Evolutionary conservation across 2,113 vertebrate genomes (phyloP), one percentile per base, ranked within the genome.

Genomic region (Tupaia chinensis): DNA sequence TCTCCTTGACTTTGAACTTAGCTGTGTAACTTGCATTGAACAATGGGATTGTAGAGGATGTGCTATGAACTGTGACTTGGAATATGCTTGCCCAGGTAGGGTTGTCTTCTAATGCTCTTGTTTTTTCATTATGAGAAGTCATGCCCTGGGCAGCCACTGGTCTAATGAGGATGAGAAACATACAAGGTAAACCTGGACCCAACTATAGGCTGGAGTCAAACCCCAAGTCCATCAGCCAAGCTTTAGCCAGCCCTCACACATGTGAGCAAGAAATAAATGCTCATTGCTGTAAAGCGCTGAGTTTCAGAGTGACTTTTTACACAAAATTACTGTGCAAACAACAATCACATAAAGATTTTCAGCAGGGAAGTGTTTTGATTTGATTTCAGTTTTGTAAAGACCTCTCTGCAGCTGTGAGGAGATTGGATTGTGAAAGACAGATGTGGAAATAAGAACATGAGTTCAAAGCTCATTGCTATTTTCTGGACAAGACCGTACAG

Each of bases 1-100:
- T 78, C 60, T 70, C 70, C 60, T 94, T 68, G 82, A 88, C 69
- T 73, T 93, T 94, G 23, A 73, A 58, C 80, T 93, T 81, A 25
- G 29, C 56, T 53, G 44, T 8, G 29, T 65, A 4, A 44, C 61
- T 92, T 80, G 29, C 72, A 83, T 34, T 93, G 27, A 96, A 29
- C 23, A 87, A 27, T 58, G n/a, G 58, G 17, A 32, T 70, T 17
- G 23, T 73, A 23, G 12, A 58, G 9, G 16, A 54, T 65, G 19
- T 88, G 23, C 29, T 95, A 58, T 63, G 27, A 91, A 29, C 54
- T 16, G 20, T 88, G 61, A 1, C 60, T 80, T n/a, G 5, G 70
- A 87, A 73, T 16, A 27, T 32, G 58, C 66, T 95, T 91, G n/a
- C 53, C 20, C 9, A 25, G n/a, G n/a, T 63, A 25, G 9, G 19